Evolutionary conservation across 2,888 invertebrate genomes (phyloP), one percentile per base, ranked within the genome.

Genomic region (Ectemnius continuus): DNA sequence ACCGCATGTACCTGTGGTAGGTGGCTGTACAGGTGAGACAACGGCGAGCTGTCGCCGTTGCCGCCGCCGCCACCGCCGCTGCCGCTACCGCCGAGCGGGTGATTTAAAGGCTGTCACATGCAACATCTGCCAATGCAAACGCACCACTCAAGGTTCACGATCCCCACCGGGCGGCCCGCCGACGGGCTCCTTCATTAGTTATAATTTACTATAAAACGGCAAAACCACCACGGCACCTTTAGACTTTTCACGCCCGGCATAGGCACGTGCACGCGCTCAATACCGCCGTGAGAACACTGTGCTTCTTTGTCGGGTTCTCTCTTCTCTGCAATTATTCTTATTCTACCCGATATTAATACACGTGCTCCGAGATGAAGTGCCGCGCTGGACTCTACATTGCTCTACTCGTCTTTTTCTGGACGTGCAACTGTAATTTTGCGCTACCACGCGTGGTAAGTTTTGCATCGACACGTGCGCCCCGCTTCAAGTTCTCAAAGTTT

Each of bases 141-240:
- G 88, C 88, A 86, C 87, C 88, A 86, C 82, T 88, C 91, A 91
- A 91, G 91, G 91, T 88, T 83, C 81, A 74, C 78, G 78, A 81
- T 78, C 87, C 86, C 84, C 84, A 82, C 84, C 85, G 78, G 48
- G 63, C 66, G 67, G 58, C 58, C 80, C 58, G 57, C 52, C 59
- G 61, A 57, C 78, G 73, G 75, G 74, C 73, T 65, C 67, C 78
- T 87, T 86, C 89, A 88, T 89, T 90, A 90, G 90, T 90, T 90
- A 91, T 90, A 90, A 90, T 90, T 90, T 89, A 89, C 88, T 91
- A 91, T 90, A 91, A 91, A 91, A 90, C 89, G 89, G 89, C 88
- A 88, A 90, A 89, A 88, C 87, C 81, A 76, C 81, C 81, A 82
- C 83, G 81, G 86, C 85, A 74, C 73, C 86, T 85, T 86, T 86